Percentiles rank a stretch among this genome's conserved stretches.
Evolutionary conservation across 2,113 vertebrate genomes (phyloP).

Genomic region (Corynorhinus townsendii): DNA sequence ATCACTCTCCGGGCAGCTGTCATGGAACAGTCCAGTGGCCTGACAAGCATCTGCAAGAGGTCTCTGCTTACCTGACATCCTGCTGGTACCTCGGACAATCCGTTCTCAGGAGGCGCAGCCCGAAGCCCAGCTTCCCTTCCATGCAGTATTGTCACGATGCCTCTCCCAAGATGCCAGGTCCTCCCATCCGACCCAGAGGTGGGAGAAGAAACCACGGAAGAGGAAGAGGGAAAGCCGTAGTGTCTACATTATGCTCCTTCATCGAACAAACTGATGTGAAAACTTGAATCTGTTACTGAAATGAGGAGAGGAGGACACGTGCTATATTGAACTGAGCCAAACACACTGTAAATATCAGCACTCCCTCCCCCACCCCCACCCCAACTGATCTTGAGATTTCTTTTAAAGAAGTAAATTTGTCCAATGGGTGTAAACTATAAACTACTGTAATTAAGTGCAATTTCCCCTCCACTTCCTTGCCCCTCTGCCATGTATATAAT

Average conservation of each 20-base stretch:
- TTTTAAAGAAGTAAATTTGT: constrained; percentile 83
- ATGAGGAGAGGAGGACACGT: constrained; percentile 66
- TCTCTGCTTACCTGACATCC: constrained; percentile 44
- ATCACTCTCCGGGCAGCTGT: constrained; percentile 61
- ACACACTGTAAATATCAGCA: constrained; percentile 80
- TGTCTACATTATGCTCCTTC: constrained; percentile 60
- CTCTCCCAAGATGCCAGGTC: constrained; percentile 59
- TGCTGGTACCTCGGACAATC: constrained; percentile 29
- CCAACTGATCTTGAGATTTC: constrained; percentile 76
- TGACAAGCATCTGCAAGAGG: constrained; percentile 68
- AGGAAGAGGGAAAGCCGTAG: constrained; percentile 49
- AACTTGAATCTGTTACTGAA: constrained; percentile 82
- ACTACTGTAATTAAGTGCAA: constrained; percentile 86
- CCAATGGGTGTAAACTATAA: constrained; percentile 84
- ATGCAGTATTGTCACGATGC: constrained; percentile 74
- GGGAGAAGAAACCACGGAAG: constrained; percentile 51
- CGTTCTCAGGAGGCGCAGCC: neutral
- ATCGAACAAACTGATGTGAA: constrained; percentile 70
- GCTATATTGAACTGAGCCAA: constrained; percentile 83
- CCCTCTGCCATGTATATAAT: constrained; percentile 78
- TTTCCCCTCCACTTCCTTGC: constrained; percentile 50
- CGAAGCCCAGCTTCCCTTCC: constrained; percentile 62
- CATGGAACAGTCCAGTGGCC: constrained; percentile 45
- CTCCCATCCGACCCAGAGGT: constrained; percentile 45
- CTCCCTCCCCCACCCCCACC: neutral